Evolutionary conservation across 1,140 invertebrate species (phyloP).

Genomic region (Globodera ellingtonae): DNA sequence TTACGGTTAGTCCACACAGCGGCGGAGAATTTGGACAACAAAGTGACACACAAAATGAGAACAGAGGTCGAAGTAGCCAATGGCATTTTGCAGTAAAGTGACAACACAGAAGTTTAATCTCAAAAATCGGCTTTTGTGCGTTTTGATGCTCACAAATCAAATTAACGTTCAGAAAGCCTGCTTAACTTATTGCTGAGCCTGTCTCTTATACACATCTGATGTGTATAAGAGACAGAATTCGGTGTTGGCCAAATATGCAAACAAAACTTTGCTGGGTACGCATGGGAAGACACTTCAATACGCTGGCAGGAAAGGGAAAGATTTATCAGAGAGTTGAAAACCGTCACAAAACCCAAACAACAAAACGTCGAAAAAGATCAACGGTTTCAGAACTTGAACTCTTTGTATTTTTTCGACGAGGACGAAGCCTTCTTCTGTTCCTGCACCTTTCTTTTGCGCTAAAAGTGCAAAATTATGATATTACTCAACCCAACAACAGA

Average conservation of each 20-base stretch:
- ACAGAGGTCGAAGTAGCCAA: neutral
- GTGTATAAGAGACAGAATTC: too few species aligned
- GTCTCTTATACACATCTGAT: too few species aligned
- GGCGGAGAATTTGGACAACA: slow-evolving; percentile 3
- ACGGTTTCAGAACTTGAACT: slow-evolving; percentile 62
- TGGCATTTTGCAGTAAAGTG: too few species aligned
- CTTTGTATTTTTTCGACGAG: slow-evolving; percentile 60
- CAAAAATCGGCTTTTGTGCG: too few species aligned
- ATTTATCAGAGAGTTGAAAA: neutral
- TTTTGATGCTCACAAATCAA: too few species aligned
- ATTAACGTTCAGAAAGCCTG: too few species aligned
- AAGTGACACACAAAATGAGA: slow-evolving; percentile 14
- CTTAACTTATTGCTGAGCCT: too few species aligned
- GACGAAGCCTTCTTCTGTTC: slow-evolving; percentile 61
- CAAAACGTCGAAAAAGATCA: slow-evolving; percentile 9
- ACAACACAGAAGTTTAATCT: too few species aligned
- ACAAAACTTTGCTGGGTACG: too few species aligned
- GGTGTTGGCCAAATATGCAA: too few species aligned
- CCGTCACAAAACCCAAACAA: neutral
- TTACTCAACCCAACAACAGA: slow-evolving; percentile 20
- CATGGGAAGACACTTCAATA: too few species aligned
- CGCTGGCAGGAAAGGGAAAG: neutral
- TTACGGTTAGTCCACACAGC: neutral
- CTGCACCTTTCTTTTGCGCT: slow-evolving; percentile 63
- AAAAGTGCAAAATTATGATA: slow-evolving; percentile 35